Base-by-base conservation (phyloP, 2,888 invertebrate genomes). In the Xiphydria camelus region DNA sequence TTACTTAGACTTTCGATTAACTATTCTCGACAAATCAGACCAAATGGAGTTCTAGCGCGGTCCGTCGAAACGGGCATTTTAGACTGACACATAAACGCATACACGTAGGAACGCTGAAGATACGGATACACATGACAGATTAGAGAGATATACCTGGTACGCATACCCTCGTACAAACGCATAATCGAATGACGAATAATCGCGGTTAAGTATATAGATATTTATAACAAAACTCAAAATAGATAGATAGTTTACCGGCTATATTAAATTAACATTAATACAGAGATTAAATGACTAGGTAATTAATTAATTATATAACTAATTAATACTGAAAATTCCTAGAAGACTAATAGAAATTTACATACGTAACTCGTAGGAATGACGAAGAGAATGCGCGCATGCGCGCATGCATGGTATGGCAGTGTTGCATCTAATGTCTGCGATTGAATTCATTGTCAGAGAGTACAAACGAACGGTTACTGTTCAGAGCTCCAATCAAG, bases 151-250 rank as follows among this genome's bases (percentile, higher is more conserved):
- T 61, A 66, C 59, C 65, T 61, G 65, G 65, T 67, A 68, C 55
- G 56, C 61, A 61, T 68, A 64, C 56, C 66, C 63, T 65, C 64
- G 68, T 66, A 67, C 67, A 68, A 68, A 59, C 58, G 64, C 61
- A 64, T 62, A 58, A 68, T 64, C 61, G 65, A 68, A 66, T 52
- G 59, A 33, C 39, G 51, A 44, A 50, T 29, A 53, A 40, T 55
- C 54, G 59, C 60, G 60, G 50, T 64, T 66, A n/a, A n/a, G n/a
- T n/a, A 59, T 62, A 60, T 64, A 65, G 61, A 60, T 61, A 67
- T 68, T 67, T 68, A 65, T 67, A 67, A 64, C 61, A 53, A 66
- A 64, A 64, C 53, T 66, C 63, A 51, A 66, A n/a, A 51, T 68
- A 66, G 62, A 62, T 68, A 68, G 64, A 63, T 68, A 68, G 68